Conservation (phyloP, 1,140 invertebrate genomes). For the Drosophila funebris region DNA sequence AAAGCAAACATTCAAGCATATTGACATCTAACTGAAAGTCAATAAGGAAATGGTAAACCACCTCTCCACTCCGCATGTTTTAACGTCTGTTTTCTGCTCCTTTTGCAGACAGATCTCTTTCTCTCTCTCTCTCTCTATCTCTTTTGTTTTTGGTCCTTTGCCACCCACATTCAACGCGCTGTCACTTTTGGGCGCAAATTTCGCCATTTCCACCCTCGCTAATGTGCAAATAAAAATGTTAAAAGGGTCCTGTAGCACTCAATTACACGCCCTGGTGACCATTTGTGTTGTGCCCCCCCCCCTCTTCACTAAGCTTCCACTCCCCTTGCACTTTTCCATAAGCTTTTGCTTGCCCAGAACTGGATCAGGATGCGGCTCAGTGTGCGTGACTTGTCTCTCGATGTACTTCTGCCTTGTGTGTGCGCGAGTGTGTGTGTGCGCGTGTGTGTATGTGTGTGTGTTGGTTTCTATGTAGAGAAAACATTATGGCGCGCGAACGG, state of each 20-base stretch:
- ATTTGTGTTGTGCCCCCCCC: conserved; percentile 58
- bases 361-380: conserved; percentile 29
- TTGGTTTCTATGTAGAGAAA: conserved; percentile 67
- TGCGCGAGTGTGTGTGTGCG: conserved; percentile 18
- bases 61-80: neutral
- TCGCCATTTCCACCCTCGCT: conserved; percentile 83
- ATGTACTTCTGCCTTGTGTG: conserved; percentile 10
- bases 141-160: neutral
- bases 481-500: conserved; percentile 83
- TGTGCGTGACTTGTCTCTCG: conserved; percentile 66
- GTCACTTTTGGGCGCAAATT: conserved; percentile 80
- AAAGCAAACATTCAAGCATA: conserved; percentile 55
- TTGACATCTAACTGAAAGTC: conserved; percentile 71
- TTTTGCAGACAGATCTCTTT: neutral
- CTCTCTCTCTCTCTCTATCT: neutral
- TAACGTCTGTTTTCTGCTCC: neutral
- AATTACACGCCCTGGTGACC: conserved; percentile 84
- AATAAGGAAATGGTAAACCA: conserved; percentile 50
- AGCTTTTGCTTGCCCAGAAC: conserved; percentile 36
- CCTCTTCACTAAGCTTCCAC: neutral
- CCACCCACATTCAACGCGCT: conserved; percentile 77
- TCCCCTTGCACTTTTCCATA: neutral
- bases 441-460: conserved; percentile 42
- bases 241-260: conserved; percentile 84
- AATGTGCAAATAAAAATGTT: conserved; percentile 84